Percentiles rank a stretch among this genome's conserved stretches.
These are phyloP conservation scores for Rosalia funebris DNA, from an alignment of 2,888 invertebrate genomes.

Conservation along the genomic window DNA sequence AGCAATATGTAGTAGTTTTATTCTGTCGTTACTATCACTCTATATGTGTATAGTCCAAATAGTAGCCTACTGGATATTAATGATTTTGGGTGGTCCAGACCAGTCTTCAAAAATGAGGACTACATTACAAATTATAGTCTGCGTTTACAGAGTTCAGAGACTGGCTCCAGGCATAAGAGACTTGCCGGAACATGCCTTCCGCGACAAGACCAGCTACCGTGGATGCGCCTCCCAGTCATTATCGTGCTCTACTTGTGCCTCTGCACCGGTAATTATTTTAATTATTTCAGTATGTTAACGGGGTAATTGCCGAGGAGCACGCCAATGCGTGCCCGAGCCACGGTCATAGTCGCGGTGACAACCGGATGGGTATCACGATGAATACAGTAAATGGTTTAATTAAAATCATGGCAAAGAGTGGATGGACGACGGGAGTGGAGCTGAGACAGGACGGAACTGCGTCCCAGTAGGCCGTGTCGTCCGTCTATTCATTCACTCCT, in stretches of 20 bases:
- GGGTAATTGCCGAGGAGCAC: background rate
- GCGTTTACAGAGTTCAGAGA: too few relatives aligned
- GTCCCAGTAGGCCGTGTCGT: conserved; percentile 48
- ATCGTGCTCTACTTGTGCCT: conserved; percentile 6
- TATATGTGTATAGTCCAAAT: too few relatives aligned
- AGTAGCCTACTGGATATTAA: too few relatives aligned
- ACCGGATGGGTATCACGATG: conserved; percentile 39
- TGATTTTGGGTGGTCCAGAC: too few relatives aligned
- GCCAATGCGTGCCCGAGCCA: conserved; percentile 17
- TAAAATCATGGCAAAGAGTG: conserved; percentile 42
- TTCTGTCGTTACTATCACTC: too few relatives aligned
- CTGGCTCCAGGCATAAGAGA: too few relatives aligned
- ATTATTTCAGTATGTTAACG: background rate
- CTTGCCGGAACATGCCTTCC: too few relatives aligned
- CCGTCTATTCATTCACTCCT: conserved; percentile 48
- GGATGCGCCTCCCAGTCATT: background rate
- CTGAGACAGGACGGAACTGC: conserved; percentile 49
- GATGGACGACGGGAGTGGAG: conserved; percentile 34
- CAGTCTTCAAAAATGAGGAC: too few relatives aligned
- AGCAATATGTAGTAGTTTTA: too few relatives aligned
- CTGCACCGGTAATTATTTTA: conserved; percentile 2
- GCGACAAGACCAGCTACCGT: too few relatives aligned
- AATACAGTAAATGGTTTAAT: conserved; percentile 41
- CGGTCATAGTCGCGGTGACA: conserved; percentile 27
- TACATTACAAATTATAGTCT: too few relatives aligned